Evolutionary conservation across 2,113 vertebrate genomes (phyloP).

Genomic region (Osmerus eperlanus): DNA sequence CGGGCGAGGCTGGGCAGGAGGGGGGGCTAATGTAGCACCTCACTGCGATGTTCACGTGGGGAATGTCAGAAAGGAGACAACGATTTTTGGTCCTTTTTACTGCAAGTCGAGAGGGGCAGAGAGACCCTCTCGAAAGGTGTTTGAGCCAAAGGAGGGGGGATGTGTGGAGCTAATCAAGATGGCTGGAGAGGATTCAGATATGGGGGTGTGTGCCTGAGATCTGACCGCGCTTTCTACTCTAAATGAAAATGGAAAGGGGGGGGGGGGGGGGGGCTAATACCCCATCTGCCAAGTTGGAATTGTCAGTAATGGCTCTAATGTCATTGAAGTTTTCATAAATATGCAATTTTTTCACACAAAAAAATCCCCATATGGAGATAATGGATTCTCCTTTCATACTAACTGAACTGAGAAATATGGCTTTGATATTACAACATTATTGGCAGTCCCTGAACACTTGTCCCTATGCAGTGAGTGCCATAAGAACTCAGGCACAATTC

Average conservation of each 20-base stretch:
- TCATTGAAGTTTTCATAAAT: constrained; percentile 64
- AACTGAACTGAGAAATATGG: constrained; percentile 56
- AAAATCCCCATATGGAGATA: constrained; percentile 42
- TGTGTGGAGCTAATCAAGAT: constrained; percentile 61
- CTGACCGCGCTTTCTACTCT: constrained; percentile 30
- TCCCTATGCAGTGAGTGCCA: constrained; percentile 36
- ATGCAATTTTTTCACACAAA: constrained; percentile 52
- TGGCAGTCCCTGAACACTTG: constrained; percentile 54
- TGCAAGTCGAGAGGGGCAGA: constrained; percentile 77
- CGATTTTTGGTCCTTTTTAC: constrained; percentile 84
- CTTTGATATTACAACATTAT: constrained; percentile 59
- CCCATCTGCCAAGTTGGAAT: constrained; percentile 74
- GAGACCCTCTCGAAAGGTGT: constrained; percentile 79
- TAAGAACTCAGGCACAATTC: constrained; percentile 41
- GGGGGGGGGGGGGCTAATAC: constrained; percentile 49
- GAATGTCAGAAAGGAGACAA: constrained; percentile 69
- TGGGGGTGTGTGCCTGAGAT: constrained; percentile 52
- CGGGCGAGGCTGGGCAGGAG: constrained; percentile 11
- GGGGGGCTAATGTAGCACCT: constrained; percentile 71
- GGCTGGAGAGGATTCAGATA: constrained; percentile 78
- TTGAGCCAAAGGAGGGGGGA: constrained; percentile 26
- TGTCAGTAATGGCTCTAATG: constrained; percentile 61
- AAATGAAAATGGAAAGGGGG: constrained; percentile 73
- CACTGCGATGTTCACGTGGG: constrained; percentile 75
- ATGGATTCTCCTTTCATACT: constrained; percentile 56